phyloP scores from a whole-genome alignment of 2,797 vertebrate species.

The Lepus oiostolus region DNA sequence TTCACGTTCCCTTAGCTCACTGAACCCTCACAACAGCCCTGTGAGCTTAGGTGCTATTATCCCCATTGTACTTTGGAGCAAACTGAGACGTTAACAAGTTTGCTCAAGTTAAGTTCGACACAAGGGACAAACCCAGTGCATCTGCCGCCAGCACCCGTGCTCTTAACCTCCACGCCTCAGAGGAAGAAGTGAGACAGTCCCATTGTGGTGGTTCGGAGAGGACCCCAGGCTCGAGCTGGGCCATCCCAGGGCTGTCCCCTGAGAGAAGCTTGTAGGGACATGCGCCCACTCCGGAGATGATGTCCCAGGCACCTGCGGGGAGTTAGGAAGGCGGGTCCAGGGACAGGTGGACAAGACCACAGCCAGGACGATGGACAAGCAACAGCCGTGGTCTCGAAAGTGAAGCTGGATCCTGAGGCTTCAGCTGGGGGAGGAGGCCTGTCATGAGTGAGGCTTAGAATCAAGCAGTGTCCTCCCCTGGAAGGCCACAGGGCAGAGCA shows the following conservation, averaged over 20 bases:
- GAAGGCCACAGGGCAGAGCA: neutral
- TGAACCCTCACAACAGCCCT: neutral
- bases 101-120: neutral
- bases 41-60: rapidly evolving
- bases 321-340: neutral
- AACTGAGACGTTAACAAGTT: neutral
- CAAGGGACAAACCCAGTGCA: neutral
- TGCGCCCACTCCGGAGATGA: neutral
- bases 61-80: neutral
- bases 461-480: neutral
- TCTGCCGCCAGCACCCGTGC: neutral
- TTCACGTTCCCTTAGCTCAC: neutral
- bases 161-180: neutral
- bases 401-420: neutral
- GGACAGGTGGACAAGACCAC: no score
- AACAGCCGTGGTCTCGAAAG: neutral
- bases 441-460: neutral
- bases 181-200: neutral
- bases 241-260: neutral
- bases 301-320: neutral
- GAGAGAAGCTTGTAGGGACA: neutral
- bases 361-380: neutral
- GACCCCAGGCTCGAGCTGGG: neutral
- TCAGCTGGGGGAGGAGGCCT: neutral
- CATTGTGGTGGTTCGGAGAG: neutral